Conservation (phyloP, 92 coral and sea anemone genomes). For the Epizoanthus fatuus region DNA sequence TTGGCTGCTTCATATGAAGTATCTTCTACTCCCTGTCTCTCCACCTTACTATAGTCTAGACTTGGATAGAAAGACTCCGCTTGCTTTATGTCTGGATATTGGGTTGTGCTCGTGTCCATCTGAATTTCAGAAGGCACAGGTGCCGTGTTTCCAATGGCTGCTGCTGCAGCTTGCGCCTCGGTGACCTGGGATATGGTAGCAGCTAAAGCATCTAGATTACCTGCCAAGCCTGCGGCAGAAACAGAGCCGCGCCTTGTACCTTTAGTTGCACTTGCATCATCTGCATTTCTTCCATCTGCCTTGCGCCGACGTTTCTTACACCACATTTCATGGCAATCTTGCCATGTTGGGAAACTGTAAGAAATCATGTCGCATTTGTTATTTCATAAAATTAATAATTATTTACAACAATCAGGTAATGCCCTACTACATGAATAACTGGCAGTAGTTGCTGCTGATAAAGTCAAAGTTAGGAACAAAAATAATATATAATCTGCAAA, state of each 20-base stretch:
- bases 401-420: too few relatives aligned
- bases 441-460: too few relatives aligned
- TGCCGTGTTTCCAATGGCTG: conserved; percentile 34
- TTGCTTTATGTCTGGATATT: conserved; percentile 20
- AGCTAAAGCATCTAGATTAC: conserved; percentile 12
- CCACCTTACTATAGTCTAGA: conserved; percentile 24
- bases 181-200: conserved; percentile 7
- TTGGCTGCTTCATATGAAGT: conserved; percentile 22
- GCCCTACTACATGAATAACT: too few relatives aligned
- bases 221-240: conserved; percentile 29
- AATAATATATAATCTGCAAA: too few relatives aligned
- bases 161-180: conserved; percentile 49
- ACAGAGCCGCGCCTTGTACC: conserved; percentile 76
- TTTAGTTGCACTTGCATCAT: conserved; percentile 72
- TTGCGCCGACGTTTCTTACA: conserved; percentile 97
- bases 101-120: conserved; percentile 4
- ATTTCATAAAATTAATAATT: background rate
- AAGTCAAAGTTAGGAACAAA: too few relatives aligned
- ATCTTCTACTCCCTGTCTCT: background rate
- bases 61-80: conserved; percentile 21
- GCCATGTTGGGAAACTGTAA: conserved; percentile 97
- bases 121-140: conserved; percentile 25
- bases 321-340: conserved; percentile 99
- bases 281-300: conserved; percentile 75
- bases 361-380: background rate